Conservation (phyloP, 2,113 vertebrate genomes). For the Parus major region DNA sequence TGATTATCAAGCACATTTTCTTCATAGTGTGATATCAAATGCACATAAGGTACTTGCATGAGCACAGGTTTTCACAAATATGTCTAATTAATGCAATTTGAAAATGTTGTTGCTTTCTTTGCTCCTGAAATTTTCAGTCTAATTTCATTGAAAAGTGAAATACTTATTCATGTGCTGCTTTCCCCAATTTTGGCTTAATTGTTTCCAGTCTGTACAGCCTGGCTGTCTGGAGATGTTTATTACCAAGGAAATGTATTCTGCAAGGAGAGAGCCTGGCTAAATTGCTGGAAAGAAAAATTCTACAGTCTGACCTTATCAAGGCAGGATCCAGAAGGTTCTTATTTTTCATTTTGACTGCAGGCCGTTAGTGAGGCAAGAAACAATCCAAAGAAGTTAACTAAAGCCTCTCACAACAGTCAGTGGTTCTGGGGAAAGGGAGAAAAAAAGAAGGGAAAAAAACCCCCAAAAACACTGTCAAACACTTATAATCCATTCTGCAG, state of each 20-base stretch:
- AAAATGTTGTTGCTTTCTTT: conserved; percentile 8
- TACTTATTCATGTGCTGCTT: conserved; percentile 45
- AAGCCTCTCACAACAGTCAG: background rate
- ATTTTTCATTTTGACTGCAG: conserved; percentile 39
- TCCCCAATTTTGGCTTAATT: conserved; percentile 55
- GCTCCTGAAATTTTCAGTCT: conserved; percentile 4
- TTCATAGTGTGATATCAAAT: background rate
- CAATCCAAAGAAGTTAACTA: conserved; percentile 14
- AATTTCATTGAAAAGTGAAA: conserved; percentile 27
- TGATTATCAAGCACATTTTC: background rate
- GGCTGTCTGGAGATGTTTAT: conserved; percentile 61
- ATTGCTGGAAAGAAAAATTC: conserved; percentile 56
- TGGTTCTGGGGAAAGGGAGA: background rate
- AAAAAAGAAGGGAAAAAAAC: background rate
- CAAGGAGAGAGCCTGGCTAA: conserved; percentile 39
- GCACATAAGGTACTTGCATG: background rate
- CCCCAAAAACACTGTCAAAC: accelerated
- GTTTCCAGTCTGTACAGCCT: conserved; percentile 40
- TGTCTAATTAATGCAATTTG: conserved; percentile 2
- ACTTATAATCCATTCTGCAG: background rate
- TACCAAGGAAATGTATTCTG: conserved; percentile 58
- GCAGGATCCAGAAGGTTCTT: conserved; percentile 53
- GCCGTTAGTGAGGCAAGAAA: background rate
- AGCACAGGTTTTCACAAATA: conserved; percentile 10
- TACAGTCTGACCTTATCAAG: conserved; percentile 61